A percentile compares a stretch with the other conserved stretches of the same genome.
These are phyloP conservation scores for Proctacanthus coquilletti DNA, from an alignment of 1,140 invertebrate genomes.

Conservation along the genomic window DNA sequence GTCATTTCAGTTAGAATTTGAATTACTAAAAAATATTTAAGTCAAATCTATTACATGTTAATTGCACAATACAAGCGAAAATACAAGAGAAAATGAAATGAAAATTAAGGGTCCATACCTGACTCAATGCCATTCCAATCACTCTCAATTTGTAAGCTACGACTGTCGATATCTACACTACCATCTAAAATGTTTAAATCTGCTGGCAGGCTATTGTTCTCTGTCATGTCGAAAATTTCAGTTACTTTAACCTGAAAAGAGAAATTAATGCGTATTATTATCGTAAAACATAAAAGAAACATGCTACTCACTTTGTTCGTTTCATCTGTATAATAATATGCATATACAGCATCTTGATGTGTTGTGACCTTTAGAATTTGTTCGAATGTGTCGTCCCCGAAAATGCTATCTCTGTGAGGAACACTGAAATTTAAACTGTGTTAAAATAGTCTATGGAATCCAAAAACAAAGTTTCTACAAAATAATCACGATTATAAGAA, in stretches of 20 bases:
- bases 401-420: no score
- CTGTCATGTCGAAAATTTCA: constrained; percentile 73
- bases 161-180: constrained; percentile 16
- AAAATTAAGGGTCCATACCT: no score
- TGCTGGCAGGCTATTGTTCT: constrained; percentile 34
- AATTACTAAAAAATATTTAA: no score
- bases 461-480: neutral
- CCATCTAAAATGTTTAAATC: constrained; percentile 19
- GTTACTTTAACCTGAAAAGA: constrained; percentile 54
- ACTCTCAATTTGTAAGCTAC: constrained; percentile 20
- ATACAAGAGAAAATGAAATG: no score
- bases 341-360: constrained; percentile 73
- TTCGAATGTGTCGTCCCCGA: constrained; percentile 64
- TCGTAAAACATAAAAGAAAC: neutral
- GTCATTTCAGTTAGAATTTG: no score
- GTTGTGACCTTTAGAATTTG: constrained; percentile 69
- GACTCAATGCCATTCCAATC: constrained; percentile 30
- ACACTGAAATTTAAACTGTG: neutral
- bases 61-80: no score
- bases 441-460: neutral
- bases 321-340: constrained; percentile 79
- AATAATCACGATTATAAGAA: neutral
- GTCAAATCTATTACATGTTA: no score
- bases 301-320: constrained; percentile 43
- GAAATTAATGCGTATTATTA: constrained; percentile 9